Evolutionary conservation across 2,888 invertebrate genomes (phyloP).

Genomic region (Stomorhina lunata): DNA sequence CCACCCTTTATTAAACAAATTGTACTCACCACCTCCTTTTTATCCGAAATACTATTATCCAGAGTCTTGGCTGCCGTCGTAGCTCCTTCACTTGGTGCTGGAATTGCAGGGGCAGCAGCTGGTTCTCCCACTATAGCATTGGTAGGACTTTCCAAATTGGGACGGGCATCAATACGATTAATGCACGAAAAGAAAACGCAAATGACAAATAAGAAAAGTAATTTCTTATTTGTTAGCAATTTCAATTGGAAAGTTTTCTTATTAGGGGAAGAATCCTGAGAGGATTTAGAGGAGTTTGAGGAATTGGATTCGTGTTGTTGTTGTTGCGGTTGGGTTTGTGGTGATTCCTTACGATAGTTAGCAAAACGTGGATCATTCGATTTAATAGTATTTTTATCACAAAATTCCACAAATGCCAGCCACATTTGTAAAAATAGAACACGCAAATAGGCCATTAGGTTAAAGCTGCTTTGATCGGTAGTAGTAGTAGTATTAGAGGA

Average conservation of each 20-base stretch:
- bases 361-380: slow-evolving; percentile 67
- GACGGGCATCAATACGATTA: slow-evolving; percentile 76
- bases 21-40: slow-evolving; percentile 52
- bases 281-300: background rate
- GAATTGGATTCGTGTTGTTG: too few species aligned
- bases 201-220: slow-evolving; percentile 70
- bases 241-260: slow-evolving; percentile 57
- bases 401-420: slow-evolving; percentile 68
- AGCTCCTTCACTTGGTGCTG: background rate
- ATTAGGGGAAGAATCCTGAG: background rate
- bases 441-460: slow-evolving; percentile 28
- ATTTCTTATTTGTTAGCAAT: slow-evolving; percentile 68
- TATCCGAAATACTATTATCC: slow-evolving; percentile 12
- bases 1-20: too few species aligned
- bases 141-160: slow-evolving; percentile 71
- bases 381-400: slow-evolving; percentile 69
- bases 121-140: slow-evolving; percentile 16
- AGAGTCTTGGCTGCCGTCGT: background rate
- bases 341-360: slow-evolving; percentile 14
- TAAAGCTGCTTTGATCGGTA: background rate
- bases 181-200: slow-evolving; percentile 72
- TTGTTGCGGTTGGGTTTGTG: background rate
- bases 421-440: slow-evolving; percentile 63
- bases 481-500: background rate
- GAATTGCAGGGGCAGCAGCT: background rate